Base-by-base conservation (phyloP, 2,888 invertebrate genomes). In the Apoda limacodes region DNA sequence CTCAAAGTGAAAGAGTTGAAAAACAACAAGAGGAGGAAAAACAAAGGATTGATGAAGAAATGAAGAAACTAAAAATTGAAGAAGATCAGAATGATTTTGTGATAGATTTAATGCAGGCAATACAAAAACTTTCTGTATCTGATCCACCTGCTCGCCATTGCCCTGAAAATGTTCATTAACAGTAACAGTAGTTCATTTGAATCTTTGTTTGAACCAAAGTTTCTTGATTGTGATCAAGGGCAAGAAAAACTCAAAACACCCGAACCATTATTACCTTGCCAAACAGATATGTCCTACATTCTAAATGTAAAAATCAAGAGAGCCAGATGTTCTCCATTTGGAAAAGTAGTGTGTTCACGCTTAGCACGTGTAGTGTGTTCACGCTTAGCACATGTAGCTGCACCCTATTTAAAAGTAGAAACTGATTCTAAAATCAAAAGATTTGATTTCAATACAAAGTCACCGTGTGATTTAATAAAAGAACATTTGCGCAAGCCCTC, bases 311-410 rank as follows among this genome's bases (percentile, higher is more conserved):
- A 63, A 39, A 17, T 5, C 17, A n/a, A n/a, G 46, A 30, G 3
- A 50, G 33, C 28, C 60, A 50, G 0, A 67, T 60, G 34, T 62
- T 67, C 39, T 75, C 75, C 10, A 29, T 55, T 0, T n/a, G n/a
- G n/a, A n/a, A n/a, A n/a, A n/a, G n/a, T n/a, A n/a, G n/a, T n/a
- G n/a, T n/a, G n/a, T n/a, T n/a, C n/a, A n/a, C n/a, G n/a, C n/a
- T 75, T 74, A 48, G 75, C 74, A 0, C 71, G 60, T 48, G 69
- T 75, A 1, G 34, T 75, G 4, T 46, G 55, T 9, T 51, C 71
- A 6, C 50, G 64, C 5, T 28, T 65, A 11, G 48, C 40, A 23
- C 64, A 64, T 1, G 59, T 65, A 3, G 60, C 72, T 3, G 64
- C 60, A 4, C 69, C 69, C 0, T 75, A 75, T 34, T 38, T 71